Base-by-base conservation (phyloP, 2,888 invertebrate species). In the Drosophila leonis region DNA sequence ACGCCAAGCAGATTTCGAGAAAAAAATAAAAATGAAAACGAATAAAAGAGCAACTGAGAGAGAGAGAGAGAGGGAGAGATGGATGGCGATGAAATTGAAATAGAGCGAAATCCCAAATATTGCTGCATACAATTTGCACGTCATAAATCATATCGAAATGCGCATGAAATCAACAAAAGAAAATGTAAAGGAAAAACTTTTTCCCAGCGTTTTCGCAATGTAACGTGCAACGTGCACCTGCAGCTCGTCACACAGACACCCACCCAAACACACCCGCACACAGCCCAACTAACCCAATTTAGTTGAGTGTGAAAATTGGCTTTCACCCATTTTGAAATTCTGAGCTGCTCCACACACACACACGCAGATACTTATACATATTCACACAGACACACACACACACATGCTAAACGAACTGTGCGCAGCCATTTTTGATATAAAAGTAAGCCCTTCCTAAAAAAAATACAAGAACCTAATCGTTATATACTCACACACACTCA, bases 271-370 rank as follows among this genome's bases (percentile, higher is more conserved):
- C 37, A 13, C 49, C 44, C 18, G 35, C 39, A n/a, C 29, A 51
- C 49, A 41, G 20, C 35, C 62, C 76, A 81, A 75, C 83, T 85
- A 85, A 85, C 88, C 84, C 84, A 85, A 85, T 85, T 85, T 85
- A 88, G 88, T 85, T 88, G 88, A 84, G 84, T 88, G 84, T 85
- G 88, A 85, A 85, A 88, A 85, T 85, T 85, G 84, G 88, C 84
- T 88, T 85, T 88, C 88, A 73, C 73, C 83, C 88, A 75, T 84
- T 84, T 84, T 70, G 69, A 79, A 83, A 83, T 82, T 84, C 85
- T 83, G 75, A 84, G 88, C 88, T 87, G 74, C 51, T 80, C 75
- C 64, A 81, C 67, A 70, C 67, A 63, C 75, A 74, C 59, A 79
- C 12, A 12, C 29, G 10, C 29, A 29, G 7, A 24, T 8, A 44